Evolutionary conservation across 2,888 invertebrate species (phyloP), one percentile per base, ranked within the genome.

Genomic region (Ypsolopha scabrella): DNA sequence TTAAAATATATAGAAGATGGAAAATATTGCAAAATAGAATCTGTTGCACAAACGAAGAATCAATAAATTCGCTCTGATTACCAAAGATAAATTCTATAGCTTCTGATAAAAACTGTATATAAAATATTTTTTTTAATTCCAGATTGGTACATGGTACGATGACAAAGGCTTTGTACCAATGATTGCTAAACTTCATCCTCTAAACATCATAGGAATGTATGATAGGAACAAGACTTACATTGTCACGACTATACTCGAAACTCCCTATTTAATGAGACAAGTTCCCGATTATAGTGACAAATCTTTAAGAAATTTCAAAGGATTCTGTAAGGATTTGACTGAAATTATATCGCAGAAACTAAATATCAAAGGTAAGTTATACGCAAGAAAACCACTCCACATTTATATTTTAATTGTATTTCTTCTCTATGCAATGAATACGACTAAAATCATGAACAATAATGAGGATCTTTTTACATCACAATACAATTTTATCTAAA

Each of bases 271-370:
- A 57, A 94, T 94, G 91, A 78, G 90, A 55, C 89, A 89, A 59
- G 91, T 90, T 53, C 88, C 90, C 2, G 92, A 91, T 55, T 91
- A 90, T 13, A 90, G 92, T 63, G 87, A 87, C 41, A 81, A 82
- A 44, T 90, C 92, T 51, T 93, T 93, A 68, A 93, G 94, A 59
- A 90, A 91, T 46, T 95, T 91, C 71, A 93, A 92, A 70, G 98
- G 98, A 50, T 98, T 96, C 76, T 97, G 97, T 79, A 94, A 95
- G 64, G 98, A 98, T 71, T 88, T 98, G 50, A 93, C 96, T 6
- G 92, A 93, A 68, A 88, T 94, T 65, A 89, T 98, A 53, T 88
- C 95, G 7, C 91, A 92, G 61, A 92, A 90, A 67, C 87, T 96
- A 58, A 93, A 93, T 59, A 94, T 96, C 62, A 92, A 92, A 69